Evolutionary conservation across 1,140 invertebrate species (phyloP), one percentile per base, ranked within the genome.

Genomic region (Daktulosphaira vitifoliae): DNA sequence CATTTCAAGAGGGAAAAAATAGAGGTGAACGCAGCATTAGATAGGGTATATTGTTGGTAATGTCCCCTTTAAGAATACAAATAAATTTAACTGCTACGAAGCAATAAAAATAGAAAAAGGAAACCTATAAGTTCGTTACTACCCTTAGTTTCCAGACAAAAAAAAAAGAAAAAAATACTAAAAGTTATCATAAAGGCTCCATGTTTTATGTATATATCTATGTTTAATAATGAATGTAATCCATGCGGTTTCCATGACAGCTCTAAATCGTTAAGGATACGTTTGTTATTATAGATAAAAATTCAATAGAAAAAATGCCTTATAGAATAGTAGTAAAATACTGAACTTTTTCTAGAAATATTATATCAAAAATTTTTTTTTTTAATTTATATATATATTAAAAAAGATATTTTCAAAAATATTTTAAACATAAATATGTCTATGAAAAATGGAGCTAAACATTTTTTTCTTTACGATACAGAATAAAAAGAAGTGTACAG

Each of bases 61-160:
- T 22, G 5, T 22, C 44, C 23, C 38, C 15, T n/a, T 25, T 37
- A 39, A 4, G 25, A 48, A 13, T 62, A 62, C 29, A 44, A 62
- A 62, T 62, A 62, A 62, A 62, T 62, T 48, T 22, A 48, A 62
- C 56, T 18, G 56, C 18, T 20, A 44, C 56, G 16, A 46, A 62
- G 56, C 15, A 62, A 48, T 62, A 62, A 62, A 62, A 62, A 42
- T 46, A 39, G 42, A 48, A 62, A 62, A 62, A 59, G 42, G 56
- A 62, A 59, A 62, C 26, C 42, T 38, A 62, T 62, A 62, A 38
- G 38, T 22, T 9, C 16, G 29, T 5, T 9, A 4, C 39, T 37
- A 62, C 54, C 54, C 25, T 59, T 62, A 23, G 15, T 48, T 29
- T 39, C 56, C 42, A 48, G 44, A n/a, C n/a, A n/a, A n/a, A n/a